Evolutionary conservation across 2,797 vertebrate species (phyloP).

Genomic region (Selene dorsalis): DNA sequence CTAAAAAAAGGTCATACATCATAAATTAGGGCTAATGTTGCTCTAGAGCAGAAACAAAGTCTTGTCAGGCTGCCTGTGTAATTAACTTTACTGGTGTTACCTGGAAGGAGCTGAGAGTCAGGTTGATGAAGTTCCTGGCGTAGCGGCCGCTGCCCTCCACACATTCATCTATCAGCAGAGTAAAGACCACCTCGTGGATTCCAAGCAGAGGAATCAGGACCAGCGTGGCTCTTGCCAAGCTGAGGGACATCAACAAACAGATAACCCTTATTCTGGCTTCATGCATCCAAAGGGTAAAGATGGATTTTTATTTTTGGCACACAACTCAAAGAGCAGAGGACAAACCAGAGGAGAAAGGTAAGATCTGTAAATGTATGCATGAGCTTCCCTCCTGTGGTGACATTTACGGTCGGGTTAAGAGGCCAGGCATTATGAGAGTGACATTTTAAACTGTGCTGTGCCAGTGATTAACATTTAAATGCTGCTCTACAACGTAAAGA

Average conservation of each 20-base stretch:
- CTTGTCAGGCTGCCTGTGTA: neutral
- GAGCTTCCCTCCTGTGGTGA: constrained; percentile 7
- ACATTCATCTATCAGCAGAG: constrained; percentile 90
- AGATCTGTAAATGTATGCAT: neutral
- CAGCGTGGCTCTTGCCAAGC: constrained; percentile 92
- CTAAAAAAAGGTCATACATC: constrained; percentile 74
- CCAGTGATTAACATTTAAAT: constrained; percentile 51
- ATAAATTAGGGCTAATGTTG: constrained; percentile 3
- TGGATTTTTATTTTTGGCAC: neutral
- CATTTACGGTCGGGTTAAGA: constrained; percentile 23
- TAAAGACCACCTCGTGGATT: constrained; percentile 93
- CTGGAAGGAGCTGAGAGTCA: constrained; percentile 94
- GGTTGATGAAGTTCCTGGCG: constrained; percentile 89
- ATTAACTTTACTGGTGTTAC: constrained; percentile 70
- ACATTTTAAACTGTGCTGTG: constrained; percentile 39
- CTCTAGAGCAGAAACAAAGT: neutral
- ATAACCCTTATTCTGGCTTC: no score
- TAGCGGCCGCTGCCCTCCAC: constrained; percentile 86
- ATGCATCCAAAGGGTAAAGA: no score
- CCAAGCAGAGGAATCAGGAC: constrained; percentile 94
- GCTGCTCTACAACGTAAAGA: constrained; percentile 6
- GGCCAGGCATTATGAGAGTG: constrained; percentile 1
- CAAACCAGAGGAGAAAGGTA: neutral
- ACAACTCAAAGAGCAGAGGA: constrained; percentile 9
- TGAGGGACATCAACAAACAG: constrained; percentile 69